Evolutionary conservation across 1,140 invertebrate species (phyloP).

Genomic region (Pseudachorutes palmiensis): DNA sequence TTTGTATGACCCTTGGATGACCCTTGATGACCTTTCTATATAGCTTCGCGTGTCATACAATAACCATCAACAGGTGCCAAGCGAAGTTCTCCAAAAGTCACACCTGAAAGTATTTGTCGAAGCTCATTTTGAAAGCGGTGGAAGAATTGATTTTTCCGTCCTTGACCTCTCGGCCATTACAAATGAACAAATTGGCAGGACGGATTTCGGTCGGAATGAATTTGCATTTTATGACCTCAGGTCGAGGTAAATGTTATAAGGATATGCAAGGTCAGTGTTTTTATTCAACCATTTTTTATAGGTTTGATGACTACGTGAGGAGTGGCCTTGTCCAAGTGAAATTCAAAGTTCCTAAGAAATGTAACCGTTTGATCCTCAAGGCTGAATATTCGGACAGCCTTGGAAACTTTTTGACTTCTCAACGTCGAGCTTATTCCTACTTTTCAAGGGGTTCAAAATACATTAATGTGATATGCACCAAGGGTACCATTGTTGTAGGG

Average conservation of each 20-base stretch:
- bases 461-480: slow-evolving; percentile 42
- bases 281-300: slow-evolving; percentile 15
- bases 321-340: slow-evolving; percentile 41
- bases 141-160: slow-evolving; percentile 4
- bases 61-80: slow-evolving; percentile 40
- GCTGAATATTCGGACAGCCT: slow-evolving; percentile 42
- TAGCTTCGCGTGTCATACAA: slow-evolving; percentile 41
- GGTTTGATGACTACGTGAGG: slow-evolving; percentile 28
- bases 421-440: slow-evolving; percentile 39
- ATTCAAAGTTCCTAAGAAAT: slow-evolving; percentile 41
- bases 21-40: slow-evolving; percentile 9
- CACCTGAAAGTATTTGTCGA: slow-evolving; percentile 37
- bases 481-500: slow-evolving; percentile 40
- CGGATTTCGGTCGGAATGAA: background rate
- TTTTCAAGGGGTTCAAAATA: slow-evolving; percentile 40
- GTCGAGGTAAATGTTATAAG: background rate
- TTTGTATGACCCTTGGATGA: background rate
- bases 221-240: background rate
- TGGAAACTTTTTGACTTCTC: slow-evolving; percentile 38
- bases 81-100: slow-evolving; percentile 39
- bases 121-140: slow-evolving; percentile 30
- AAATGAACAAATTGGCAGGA: background rate
- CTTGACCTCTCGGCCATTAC: background rate
- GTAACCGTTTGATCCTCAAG: slow-evolving; percentile 39
- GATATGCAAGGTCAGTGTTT: too few relatives aligned